Evolutionary conservation across 2,113 vertebrate genomes (phyloP).

Genomic region (Prietella phreatophila): DNA sequence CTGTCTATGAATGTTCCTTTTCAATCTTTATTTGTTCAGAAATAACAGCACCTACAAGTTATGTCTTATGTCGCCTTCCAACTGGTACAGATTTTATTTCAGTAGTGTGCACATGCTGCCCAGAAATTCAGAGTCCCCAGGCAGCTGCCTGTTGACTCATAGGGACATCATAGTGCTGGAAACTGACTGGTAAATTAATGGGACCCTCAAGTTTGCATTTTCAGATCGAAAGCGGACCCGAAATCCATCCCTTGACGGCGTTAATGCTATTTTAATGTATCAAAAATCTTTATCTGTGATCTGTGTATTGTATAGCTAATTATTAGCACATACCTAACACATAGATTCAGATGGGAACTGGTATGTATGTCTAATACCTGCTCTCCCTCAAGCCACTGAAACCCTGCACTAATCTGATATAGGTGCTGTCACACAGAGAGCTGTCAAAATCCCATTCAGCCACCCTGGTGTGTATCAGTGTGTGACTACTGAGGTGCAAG

Average conservation of each 20-base stretch:
- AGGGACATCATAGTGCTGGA: not conserved
- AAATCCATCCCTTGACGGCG: not conserved
- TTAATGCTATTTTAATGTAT: too few species aligned
- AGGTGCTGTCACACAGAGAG: conserved; percentile 22
- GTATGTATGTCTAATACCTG: not conserved
- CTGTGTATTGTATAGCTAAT: not conserved
- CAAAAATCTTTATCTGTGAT: too few species aligned
- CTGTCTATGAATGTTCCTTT: not conserved
- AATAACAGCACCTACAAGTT: not conserved
- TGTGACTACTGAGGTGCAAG: conserved; percentile 17
- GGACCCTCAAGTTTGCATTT: not conserved
- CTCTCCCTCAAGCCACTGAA: conserved; percentile 17
- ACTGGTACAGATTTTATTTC: not conserved
- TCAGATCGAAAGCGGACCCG: not conserved
- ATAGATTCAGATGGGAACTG: not conserved
- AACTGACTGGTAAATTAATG: not conserved
- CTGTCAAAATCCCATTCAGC: conserved; percentile 31
- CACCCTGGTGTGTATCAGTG: conserved; percentile 8
- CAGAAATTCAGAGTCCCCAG: too few species aligned
- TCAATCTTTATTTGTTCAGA: not conserved
- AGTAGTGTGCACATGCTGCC: not conserved
- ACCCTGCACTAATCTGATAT: conserved; percentile 16
- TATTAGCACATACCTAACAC: conserved; percentile 7
- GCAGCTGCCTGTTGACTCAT: not conserved
- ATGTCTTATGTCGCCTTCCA: conserved; percentile 3